Evolutionary conservation across 2,113 vertebrate genomes (phyloP), one percentile per base, ranked within the genome.

Genomic region (Climacteris rufus): DNA sequence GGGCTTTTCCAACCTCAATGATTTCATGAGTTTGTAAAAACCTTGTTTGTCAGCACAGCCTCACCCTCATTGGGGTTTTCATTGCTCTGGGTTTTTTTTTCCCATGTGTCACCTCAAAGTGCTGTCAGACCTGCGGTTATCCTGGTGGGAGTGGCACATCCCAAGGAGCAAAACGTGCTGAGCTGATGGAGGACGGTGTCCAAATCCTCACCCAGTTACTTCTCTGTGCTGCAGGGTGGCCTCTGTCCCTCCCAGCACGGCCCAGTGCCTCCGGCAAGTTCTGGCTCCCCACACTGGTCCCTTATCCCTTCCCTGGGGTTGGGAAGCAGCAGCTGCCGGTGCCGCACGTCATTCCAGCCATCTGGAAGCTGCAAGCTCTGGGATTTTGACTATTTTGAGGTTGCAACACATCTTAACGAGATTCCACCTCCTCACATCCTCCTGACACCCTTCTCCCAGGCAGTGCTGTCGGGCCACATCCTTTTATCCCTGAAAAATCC

Each of bases 61-160:
- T 80, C 31, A 13, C 25, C 11, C 9, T 42, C 13, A 4, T 4
- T 3, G 15, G 10, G 7, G 0, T 17, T 35, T 25, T 9, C 42
- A 16, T 15, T 6, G 2, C n/a, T 19, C 21, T 21, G 42, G 40
- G 5, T 68, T 3, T 2, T 8, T 37, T 89, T 72, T 39, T 2
- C 31, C 45, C 1, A 2, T 1, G 10, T 18, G 69, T 75, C n/a
- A 4, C 15, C 17, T 31, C 23, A 0, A 0, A 3, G 25, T 2
- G 25, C 37, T 39, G 77, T 17, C 72, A 20, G 31, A 11, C 13
- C 20, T 49, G 0, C 0, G 5, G 24, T 33, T n/a, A 21, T 19
- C 53, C 25, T 1, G 3, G 15, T 7, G 5, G 0, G 9, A 86
- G 19, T 0, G 1, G 28, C 9, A 0, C 1, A 2, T 71, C 44